A percentile compares a stretch with the other conserved stretches of the same genome.
These are phyloP conservation scores for Meda fulgida DNA, from an alignment of 2,797 vertebrate genomes.

Conservation along the genomic window DNA sequence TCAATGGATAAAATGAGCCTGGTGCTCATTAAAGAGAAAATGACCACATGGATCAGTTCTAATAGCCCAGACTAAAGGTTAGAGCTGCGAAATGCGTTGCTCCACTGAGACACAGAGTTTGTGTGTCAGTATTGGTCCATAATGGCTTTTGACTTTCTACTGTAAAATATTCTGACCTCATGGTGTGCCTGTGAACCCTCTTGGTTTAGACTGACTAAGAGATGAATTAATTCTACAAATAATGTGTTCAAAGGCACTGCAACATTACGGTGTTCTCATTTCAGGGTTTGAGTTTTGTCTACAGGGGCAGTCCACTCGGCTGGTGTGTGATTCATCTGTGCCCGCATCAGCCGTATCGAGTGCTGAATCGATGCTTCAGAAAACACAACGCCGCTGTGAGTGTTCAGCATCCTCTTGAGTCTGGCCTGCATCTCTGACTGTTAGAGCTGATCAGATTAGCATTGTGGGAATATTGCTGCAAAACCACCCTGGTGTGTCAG, in stretches of 20 bases:
- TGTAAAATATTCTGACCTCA: constrained; percentile 38
- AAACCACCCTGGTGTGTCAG: not conserved
- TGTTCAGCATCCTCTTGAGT: constrained; percentile 16
- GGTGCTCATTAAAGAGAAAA: constrained; percentile 63
- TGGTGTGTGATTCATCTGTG: constrained; percentile 37
- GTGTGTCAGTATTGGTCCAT: not conserved
- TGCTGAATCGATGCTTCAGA: constrained; percentile 42
- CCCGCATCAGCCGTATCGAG: constrained; percentile 34
- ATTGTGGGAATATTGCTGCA: constrained; percentile 41
- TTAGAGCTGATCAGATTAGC: constrained; percentile 39
- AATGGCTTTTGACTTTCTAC: constrained; percentile 26
- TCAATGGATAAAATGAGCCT: constrained; percentile 73
- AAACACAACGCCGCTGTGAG: constrained; percentile 37
- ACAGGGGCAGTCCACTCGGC: constrained; percentile 11
- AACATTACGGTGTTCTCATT: not conserved
- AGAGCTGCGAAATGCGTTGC: constrained; percentile 39
- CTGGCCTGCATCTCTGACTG: constrained; percentile 5
- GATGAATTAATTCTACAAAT: constrained; percentile 1
- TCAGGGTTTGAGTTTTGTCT: constrained; percentile 18
- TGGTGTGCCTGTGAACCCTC: not conserved
- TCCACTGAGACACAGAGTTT: constrained; percentile 38
- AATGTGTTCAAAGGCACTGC: not conserved
- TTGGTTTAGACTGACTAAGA: not conserved
- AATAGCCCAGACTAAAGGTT: constrained; percentile 53
- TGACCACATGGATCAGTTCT: constrained; percentile 55